Conservation (phyloP, 2,888 invertebrate genomes). For the Rhingia campestris region DNA sequence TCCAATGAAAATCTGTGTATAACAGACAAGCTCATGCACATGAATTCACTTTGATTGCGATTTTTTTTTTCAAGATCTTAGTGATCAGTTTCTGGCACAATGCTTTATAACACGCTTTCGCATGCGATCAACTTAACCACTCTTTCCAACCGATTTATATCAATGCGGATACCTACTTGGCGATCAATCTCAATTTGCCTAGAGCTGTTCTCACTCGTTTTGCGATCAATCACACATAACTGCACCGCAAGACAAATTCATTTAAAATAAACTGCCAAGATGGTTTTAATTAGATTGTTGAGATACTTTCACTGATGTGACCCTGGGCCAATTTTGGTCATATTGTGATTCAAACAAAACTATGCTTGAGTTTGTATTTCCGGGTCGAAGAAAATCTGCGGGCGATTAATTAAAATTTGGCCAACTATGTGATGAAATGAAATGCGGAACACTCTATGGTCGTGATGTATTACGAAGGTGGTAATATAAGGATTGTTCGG, state of each 20-base stretch:
- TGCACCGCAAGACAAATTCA: neutral
- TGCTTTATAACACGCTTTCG: conserved; percentile 30
- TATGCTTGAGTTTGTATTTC: no score
- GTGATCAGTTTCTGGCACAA: conserved; percentile 37
- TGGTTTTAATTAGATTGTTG: conserved; percentile 25
- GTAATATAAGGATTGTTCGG: no score
- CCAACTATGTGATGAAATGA: no score
- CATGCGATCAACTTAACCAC: conserved; percentile 28
- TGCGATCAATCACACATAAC: conserved; percentile 42
- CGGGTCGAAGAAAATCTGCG: no score
- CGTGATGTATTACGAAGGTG: no score
- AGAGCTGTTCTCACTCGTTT: conserved; percentile 63
- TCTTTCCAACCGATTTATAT: conserved; percentile 38
- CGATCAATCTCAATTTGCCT: conserved; percentile 64
- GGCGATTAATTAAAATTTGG: no score
- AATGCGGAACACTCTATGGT: no score
- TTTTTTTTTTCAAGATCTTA: conserved; percentile 27
- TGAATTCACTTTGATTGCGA: conserved; percentile 40
- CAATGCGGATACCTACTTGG: neutral
- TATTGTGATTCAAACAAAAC: no score
- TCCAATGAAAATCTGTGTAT: conserved; percentile 11
- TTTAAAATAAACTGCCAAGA: conserved; percentile 12
- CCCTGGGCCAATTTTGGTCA: conserved; percentile 37
- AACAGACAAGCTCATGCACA: neutral
- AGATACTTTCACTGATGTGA: conserved; percentile 57